A percentile compares a stretch with the other conserved stretches of the same genome.
Conservation (phyloP, 1,140 invertebrate species). For the Halictus rubicundus region DNA sequence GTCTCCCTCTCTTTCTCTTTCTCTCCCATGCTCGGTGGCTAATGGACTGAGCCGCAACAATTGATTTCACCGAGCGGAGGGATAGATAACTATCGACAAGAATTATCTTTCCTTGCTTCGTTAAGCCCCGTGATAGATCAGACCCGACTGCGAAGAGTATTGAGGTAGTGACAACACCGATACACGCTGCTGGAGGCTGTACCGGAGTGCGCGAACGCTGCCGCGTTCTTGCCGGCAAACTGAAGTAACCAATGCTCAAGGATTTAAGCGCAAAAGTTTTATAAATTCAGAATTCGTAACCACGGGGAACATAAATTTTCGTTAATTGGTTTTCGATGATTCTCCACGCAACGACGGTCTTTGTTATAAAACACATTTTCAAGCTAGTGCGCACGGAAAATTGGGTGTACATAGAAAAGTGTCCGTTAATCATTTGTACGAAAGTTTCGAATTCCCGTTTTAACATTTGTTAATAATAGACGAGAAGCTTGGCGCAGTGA, state of each 20-base stretch:
- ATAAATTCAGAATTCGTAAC: no score
- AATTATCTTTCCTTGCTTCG: constrained; percentile 12
- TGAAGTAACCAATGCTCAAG: not conserved
- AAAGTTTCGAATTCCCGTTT: no score
- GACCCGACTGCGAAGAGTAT: not conserved
- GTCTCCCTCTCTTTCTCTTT: not conserved
- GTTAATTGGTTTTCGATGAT: no score
- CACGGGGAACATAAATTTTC: no score
- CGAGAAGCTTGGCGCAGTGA: no score
- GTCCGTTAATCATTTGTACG: no score
- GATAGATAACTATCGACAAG: constrained; percentile 10
- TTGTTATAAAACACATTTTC: no score
- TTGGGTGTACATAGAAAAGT: no score
- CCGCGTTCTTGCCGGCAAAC: not conserved
- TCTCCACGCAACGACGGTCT: no score
- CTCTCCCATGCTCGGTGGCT: not conserved
- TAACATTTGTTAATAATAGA: no score
- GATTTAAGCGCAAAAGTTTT: not conserved
- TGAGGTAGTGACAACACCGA: not conserved
- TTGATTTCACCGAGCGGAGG: not conserved
- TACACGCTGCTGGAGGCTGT: not conserved
- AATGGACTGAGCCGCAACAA: constrained; percentile 9
- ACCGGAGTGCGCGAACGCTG: not conserved
- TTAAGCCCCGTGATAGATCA: constrained; percentile 18
- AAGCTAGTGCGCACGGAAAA: no score